Base-by-base conservation (phyloP, 1,140 invertebrate genomes). In the Diachasmimorpha longicaudata region DNA sequence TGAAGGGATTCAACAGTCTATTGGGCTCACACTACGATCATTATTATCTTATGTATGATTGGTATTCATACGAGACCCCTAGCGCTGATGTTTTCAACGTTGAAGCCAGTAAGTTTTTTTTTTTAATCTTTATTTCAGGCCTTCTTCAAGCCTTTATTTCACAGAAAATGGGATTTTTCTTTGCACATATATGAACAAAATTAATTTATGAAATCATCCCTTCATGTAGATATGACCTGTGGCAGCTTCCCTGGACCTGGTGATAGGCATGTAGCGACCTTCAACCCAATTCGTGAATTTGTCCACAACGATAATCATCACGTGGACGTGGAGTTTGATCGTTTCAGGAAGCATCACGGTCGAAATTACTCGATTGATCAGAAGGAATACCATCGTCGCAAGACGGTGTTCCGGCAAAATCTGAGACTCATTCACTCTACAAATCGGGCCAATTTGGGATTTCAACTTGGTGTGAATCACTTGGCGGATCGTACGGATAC, bases 1-100 rank as follows among this genome's bases (percentile, higher is more conserved):
- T 98, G 97, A 93, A 92, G 82, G 97, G 97, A 14, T 99, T 93
- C 85, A 98, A 99, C 85, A 93, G 93, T 0, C 90, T 99, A 0
- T 89, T 99, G 0, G 97, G 97, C 0, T 98, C 97, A 8, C 97
- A 99, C 88, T 99, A 96, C 83, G 97, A 99, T 89, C 96, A 98
- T 88, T 99, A 99, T 84, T 95, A 96, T 85, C 83, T 99, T 25
- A 91, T 94, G 31, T 99, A 99, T 83, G 91, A 92, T 70, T 92
- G 92, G 81, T 98, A 93, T 81, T 90, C 91, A 16, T 90, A 91
- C 25, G 92, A 93, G 31, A 89, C 90, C 31, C 95, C 95, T 23
- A 90, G 91, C 74, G 89, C 91, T 55, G 90, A 92, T 52, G 92
- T 95, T 0, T 96, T 96, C 81, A 85, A 92, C 78, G 84, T 96